These are phyloP conservation scores for Drosophila kuntzei DNA, from an alignment of 2,888 invertebrate species.

Conservation along the genomic window DNA sequence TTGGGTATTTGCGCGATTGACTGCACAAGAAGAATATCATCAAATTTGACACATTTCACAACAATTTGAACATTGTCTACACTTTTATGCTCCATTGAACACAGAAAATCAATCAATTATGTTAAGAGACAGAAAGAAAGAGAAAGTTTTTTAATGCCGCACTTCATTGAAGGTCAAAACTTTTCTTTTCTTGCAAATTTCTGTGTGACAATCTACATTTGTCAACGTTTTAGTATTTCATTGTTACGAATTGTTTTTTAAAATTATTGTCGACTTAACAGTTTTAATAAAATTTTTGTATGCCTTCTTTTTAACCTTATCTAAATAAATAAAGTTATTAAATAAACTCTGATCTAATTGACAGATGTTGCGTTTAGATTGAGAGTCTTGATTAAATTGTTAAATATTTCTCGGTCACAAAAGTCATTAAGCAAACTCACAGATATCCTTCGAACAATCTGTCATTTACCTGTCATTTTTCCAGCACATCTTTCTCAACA, in stretches of 20 bases:
- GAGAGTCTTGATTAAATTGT: not conserved
- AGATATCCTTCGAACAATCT: not conserved
- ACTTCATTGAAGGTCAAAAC: constrained; percentile 2
- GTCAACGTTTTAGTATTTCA: not conserved
- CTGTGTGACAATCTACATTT: not conserved
- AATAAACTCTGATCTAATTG: not conserved
- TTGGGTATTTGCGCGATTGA: constrained; percentile 21
- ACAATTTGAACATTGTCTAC: constrained; percentile 28
- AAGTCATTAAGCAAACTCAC: not conserved
- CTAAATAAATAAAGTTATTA: not conserved
- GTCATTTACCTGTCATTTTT: not conserved
- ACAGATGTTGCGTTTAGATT: not conserved
- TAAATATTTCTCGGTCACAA: not conserved
- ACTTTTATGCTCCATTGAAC: constrained; percentile 33
- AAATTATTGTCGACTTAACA: not conserved
- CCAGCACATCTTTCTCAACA: not conserved
- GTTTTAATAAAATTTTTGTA: not conserved
- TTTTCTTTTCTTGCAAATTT: not conserved
- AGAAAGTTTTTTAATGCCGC: constrained; percentile 9
- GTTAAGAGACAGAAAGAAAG: not conserved
- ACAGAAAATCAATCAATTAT: constrained; percentile 43
- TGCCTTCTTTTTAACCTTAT: not conserved
- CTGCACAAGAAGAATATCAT: constrained; percentile 40
- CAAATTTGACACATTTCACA: constrained; percentile 41
- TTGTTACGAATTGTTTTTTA: not conserved